Evolutionary conservation across 2,113 vertebrate genomes (phyloP).

Genomic region (Phylloscopus trochilus): DNA sequence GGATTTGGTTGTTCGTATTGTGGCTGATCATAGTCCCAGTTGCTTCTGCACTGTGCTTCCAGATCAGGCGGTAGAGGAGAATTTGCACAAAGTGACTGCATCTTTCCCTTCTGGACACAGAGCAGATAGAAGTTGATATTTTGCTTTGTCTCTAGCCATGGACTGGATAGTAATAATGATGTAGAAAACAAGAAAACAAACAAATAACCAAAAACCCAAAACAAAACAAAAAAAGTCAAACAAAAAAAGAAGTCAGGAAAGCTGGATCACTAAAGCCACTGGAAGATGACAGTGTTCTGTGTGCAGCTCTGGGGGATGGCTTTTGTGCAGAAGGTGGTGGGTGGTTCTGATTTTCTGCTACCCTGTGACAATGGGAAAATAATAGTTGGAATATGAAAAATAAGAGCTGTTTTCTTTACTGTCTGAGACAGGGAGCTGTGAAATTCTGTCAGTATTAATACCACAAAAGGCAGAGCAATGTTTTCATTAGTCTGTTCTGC

Average conservation of each 20-base stretch:
- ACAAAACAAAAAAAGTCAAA: neutral
- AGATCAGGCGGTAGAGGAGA: neutral
- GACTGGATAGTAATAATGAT: neutral
- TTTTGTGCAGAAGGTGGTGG: conserved; percentile 6
- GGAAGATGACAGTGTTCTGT: neutral
- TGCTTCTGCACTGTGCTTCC: neutral
- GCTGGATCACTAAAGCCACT: neutral
- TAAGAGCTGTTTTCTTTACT: conserved; percentile 15
- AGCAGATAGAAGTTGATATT: neutral
- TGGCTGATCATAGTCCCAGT: neutral
- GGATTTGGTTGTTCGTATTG: neutral
- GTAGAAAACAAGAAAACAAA: neutral
- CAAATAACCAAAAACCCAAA: neutral
- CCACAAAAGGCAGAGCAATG: neutral
- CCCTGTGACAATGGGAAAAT: neutral
- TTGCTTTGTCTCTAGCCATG: neutral
- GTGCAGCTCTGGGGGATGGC: neutral
- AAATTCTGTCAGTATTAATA: conserved; percentile 17
- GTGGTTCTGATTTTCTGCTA: conserved; percentile 32
- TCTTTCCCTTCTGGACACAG: neutral
- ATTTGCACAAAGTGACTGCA: neutral
- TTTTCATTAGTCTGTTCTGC: conserved; percentile 20
- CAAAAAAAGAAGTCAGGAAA: neutral
- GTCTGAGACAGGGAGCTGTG: neutral
- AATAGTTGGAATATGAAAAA: conserved; percentile 22